Evolutionary conservation across 2,797 vertebrate genomes (phyloP), one percentile per base, ranked within the genome.

Genomic region (Coregonus sp.): DNA sequence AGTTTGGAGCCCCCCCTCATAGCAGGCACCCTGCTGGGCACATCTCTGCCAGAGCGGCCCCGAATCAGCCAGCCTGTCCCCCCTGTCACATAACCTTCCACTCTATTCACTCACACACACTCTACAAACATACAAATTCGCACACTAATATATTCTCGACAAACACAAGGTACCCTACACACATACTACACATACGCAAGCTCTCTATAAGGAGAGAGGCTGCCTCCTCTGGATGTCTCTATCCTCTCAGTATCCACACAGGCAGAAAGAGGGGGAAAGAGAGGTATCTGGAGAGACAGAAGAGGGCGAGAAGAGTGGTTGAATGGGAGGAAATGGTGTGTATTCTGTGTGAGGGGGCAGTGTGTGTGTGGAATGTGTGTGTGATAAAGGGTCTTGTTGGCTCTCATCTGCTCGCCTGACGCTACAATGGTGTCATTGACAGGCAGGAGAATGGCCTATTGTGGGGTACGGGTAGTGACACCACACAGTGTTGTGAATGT

Each of bases 401-500:
- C 93, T 94, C 92, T 91, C 88, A 91, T 92, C 92, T 94, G 90
- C 86, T 94, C 93, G 95, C 92, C 88, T 86, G 89, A 81, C 89
- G 84, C 91, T 93, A 98, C 97, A 99, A 98, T 95, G 92, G 93
- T 85, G 94, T 94, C 97, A 97, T 98, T 98, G 96, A 98, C 95
- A 95, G 91, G 92, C 95, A 89, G 90, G 94, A 97, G 97, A 99
- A 98, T 94, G 95, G 89, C 87, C 90, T 95, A 97, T 99, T 99
- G 97, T 99, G 92, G 89, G 78, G 52, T 81, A 68, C 87, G 90
- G 83, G 90, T 86, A 94, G 95, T 94, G 94, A 95, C 94, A 96
- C 93, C 92, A 96, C 95, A 96, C 95, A 97, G 95, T 98, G 96
- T 98, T 98, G 97, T 94, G 96, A 97, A 98, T 97, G 95, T 95